phyloP scores from a whole-genome alignment of 1,140 invertebrate genomes.

The Trichonephila clavata region DNA sequence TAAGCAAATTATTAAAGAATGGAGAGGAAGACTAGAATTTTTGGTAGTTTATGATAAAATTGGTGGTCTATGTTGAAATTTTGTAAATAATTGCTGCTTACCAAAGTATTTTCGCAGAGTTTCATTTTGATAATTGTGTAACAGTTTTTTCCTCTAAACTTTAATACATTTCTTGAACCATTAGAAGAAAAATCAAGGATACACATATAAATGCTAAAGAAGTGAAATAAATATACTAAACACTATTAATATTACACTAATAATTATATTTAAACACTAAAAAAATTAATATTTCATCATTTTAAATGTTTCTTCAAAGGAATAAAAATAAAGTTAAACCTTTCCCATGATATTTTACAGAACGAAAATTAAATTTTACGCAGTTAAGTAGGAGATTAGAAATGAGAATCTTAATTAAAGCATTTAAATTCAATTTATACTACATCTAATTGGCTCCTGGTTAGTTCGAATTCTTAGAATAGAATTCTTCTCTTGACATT shows the following conservation, averaged over 20 bases:
- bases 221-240: not conserved
- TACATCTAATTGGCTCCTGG: not conserved
- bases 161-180: no score
- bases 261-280: not conserved
- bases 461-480: not conserved
- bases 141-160: no score
- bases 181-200: not conserved
- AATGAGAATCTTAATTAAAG: not conserved
- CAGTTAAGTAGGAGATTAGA: not conserved
- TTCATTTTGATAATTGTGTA: no score
- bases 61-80: no score
- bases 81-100: no score
- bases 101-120: no score
- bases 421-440: constrained; percentile 17
- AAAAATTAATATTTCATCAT: not conserved
- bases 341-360: not conserved
- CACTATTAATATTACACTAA: no score
- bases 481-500: not conserved
- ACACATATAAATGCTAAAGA: not conserved
- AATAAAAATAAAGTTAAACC: not conserved
- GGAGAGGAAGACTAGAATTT: no score
- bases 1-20: no score
- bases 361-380: not conserved
- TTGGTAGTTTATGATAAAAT: no score
- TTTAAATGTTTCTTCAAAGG: not conserved